phyloP scores from a whole-genome alignment of 2,113 vertebrate species.

The Macrotus californicus region DNA sequence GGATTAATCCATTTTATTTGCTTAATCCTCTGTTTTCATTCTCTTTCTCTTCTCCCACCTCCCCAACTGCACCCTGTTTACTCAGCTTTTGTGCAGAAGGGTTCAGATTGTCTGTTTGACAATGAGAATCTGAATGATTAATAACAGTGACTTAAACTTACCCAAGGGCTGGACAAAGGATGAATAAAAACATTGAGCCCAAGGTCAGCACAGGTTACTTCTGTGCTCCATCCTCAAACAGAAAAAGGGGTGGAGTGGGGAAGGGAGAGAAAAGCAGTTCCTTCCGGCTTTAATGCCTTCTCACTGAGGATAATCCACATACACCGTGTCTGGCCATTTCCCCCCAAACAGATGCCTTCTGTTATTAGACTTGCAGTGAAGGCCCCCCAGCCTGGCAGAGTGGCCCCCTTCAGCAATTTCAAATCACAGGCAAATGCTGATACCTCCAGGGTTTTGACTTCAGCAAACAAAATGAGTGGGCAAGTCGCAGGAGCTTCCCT shows the following conservation, averaged over 20 bases:
- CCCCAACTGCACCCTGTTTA: slow-evolving; percentile 8
- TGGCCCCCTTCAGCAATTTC: slow-evolving; percentile 75
- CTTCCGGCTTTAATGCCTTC: slow-evolving; percentile 67
- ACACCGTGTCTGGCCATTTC: slow-evolving; percentile 39
- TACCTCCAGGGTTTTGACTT: slow-evolving; percentile 66
- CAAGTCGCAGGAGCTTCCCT: slow-evolving; percentile 73
- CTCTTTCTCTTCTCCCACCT: slow-evolving; percentile 9
- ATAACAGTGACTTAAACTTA: slow-evolving; percentile 75
- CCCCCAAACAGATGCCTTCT: slow-evolving; percentile 64
- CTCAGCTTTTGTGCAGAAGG: slow-evolving; percentile 64
- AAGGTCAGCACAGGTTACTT: slow-evolving; percentile 75
- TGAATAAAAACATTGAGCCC: slow-evolving; percentile 77
- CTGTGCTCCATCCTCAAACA: slow-evolving; percentile 54
- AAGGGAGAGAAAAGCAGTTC: slow-evolving; percentile 39
- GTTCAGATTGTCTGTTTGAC: slow-evolving; percentile 74
- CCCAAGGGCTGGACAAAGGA: slow-evolving; percentile 76
- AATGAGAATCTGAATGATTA: slow-evolving; percentile 79
- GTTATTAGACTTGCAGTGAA: slow-evolving; percentile 69
- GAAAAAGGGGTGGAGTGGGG: neutral
- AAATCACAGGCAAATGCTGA: slow-evolving; percentile 76
- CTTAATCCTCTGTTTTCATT: slow-evolving; percentile 74
- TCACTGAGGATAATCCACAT: slow-evolving; percentile 67
- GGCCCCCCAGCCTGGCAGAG: slow-evolving; percentile 75
- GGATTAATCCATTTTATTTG: slow-evolving; percentile 79
- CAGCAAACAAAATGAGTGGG: slow-evolving; percentile 75